Base-by-base conservation (phyloP, 1,140 invertebrate species). In the Drosophila miranda region DNA sequence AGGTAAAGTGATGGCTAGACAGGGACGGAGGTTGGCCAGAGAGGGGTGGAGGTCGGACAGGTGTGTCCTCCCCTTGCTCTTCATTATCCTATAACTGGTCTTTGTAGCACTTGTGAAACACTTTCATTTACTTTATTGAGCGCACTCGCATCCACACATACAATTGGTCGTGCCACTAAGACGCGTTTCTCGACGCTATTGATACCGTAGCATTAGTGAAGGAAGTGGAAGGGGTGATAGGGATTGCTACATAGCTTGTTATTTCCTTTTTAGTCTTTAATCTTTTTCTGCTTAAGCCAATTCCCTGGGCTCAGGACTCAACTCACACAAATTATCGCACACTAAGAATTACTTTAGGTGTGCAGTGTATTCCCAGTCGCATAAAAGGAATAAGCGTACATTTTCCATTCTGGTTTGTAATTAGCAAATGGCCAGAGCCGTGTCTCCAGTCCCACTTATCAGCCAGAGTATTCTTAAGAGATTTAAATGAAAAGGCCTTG, bases 61-160 rank as follows among this genome's bases (percentile, higher is more conserved):
- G 59, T 73, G 70, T 63, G 50, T 43, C 43, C 19, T 13, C n/a
- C 26, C 41, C 26, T 21, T 44, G 28, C 30, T 28, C 43, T 51
- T 19, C 62, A 34, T 11, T 3, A 30, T 16, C 14, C 55, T 26
- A n/a, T 34, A 23, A 5, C 9, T 19, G 54, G 58, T 26, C 64
- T 59, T 41, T 54, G 53, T 63, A 75, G 34, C 66, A 70, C 61
- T 84, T 70, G 71, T 56, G 49, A 60, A 70, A 73, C 78, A 82
- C 82, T 70, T 77, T 82, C 82, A 86, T 86, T 86, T 86, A 77
- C 82, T 82, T 87, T 86, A 86, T 86, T 68, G 73, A 87, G 61
- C 64, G 55, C 57, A 64, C 68, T 77, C 58, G 62, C 81, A 69
- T 61, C 42, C 61, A 56, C 58, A 43, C 44, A 55, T 53, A 48